A percentile compares a stretch with the other conserved stretches of the same genome.
phyloP scores from a whole-genome alignment of 1,140 invertebrate genomes.

The Pinna nobilis region DNA sequence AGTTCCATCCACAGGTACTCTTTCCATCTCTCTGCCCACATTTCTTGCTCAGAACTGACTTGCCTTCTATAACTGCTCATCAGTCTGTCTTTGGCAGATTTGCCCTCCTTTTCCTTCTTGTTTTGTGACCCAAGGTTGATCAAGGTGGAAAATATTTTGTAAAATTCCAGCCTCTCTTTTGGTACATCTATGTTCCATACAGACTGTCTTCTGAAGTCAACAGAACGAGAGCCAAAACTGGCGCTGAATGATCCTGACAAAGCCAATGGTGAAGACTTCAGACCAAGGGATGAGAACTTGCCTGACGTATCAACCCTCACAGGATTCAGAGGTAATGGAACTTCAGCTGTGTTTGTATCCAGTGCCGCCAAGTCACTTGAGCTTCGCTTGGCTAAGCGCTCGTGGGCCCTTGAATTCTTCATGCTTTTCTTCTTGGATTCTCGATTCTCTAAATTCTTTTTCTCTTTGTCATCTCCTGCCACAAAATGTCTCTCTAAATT shows the following conservation, averaged over 20 bases:
- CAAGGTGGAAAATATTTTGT: slow-evolving; percentile 82
- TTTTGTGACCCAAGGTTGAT: slow-evolving; percentile 83
- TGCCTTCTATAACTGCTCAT: slow-evolving; percentile 72
- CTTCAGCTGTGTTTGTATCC: slow-evolving; percentile 49
- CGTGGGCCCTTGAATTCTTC: slow-evolving; percentile 56
- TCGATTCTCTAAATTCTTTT: slow-evolving; percentile 27
- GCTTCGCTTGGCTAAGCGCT: slow-evolving; percentile 56
- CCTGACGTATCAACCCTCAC: slow-evolving; percentile 45
- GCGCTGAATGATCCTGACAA: neutral
- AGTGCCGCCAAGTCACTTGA: slow-evolving; percentile 55
- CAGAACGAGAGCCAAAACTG: neutral
- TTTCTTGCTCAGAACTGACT: slow-evolving; percentile 87
- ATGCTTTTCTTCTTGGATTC: slow-evolving; percentile 61
- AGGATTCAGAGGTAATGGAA: slow-evolving; percentile 42
- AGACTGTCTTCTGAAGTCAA: slow-evolving; percentile 37
- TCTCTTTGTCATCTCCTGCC: slow-evolving; percentile 33
- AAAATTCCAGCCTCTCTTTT: slow-evolving; percentile 79
- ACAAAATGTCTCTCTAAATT: slow-evolving; percentile 57
- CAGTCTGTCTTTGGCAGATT: slow-evolving; percentile 73
- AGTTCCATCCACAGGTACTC: slow-evolving; percentile 94
- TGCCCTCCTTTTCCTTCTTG: slow-evolving; percentile 77
- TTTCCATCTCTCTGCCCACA: slow-evolving; percentile 91
- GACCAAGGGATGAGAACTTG: slow-evolving; percentile 38
- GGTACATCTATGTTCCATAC: slow-evolving; percentile 68
- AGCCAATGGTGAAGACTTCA: slow-evolving; percentile 19